Conservation (phyloP, 2,113 vertebrate species). For the Chionis minor region DNA sequence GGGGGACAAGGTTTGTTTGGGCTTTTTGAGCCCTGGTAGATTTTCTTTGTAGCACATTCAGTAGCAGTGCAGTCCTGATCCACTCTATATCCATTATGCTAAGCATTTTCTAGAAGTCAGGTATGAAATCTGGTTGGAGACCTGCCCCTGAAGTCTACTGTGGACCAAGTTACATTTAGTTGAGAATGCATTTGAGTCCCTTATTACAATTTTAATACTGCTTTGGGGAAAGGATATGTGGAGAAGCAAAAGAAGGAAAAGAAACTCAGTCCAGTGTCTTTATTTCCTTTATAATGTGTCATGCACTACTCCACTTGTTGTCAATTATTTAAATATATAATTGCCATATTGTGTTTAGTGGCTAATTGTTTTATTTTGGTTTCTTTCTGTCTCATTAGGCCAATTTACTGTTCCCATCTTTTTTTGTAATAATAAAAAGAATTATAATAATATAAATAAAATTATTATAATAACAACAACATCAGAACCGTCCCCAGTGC, state of each 20-base stretch:
- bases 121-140: background rate
- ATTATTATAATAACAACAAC: background rate
- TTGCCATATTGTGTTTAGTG: background rate
- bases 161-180: background rate
- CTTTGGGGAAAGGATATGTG: background rate
- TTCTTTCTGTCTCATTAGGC: constrained; percentile 24
- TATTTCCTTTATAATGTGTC: background rate
- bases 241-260: background rate
- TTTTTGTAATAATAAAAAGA: background rate
- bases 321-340: background rate
- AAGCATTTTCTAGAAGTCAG: background rate
- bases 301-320: background rate
- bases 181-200: background rate
- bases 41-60: background rate
- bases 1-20: background rate
- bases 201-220: background rate
- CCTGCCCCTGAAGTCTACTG: background rate
- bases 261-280: background rate
- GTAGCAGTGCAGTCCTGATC: background rate
- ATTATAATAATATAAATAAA: background rate
- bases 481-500: background rate
- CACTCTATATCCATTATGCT: too few species aligned
- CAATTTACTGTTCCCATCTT: background rate
- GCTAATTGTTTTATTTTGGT: constrained; percentile 3
- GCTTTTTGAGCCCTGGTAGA: background rate